Conservation (phyloP, 2,797 vertebrate genomes). For the Picus viridis region DNA sequence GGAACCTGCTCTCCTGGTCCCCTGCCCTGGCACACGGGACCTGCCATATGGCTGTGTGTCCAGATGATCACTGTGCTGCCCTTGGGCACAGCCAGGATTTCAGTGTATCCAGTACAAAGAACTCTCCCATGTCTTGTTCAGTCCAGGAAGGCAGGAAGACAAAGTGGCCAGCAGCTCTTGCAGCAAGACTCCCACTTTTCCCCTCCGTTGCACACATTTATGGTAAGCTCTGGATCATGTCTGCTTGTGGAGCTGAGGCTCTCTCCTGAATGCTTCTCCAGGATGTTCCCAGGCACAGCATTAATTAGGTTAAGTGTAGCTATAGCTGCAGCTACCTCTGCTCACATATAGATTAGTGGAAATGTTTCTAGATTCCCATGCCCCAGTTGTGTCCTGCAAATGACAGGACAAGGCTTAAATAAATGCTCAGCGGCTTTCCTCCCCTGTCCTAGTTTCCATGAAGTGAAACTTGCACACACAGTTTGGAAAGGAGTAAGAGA, state of each 20-base stretch:
- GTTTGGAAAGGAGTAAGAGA: not conserved
- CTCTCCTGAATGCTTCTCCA: not conserved
- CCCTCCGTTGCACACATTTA: not conserved
- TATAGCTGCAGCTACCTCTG: not conserved
- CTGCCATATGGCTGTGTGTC: constrained; percentile 7
- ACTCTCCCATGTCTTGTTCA: not conserved
- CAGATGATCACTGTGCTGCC: not conserved
- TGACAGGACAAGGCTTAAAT: not conserved
- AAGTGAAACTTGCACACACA: fast-evolving
- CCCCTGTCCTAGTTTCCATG: not conserved
- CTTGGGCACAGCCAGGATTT: not conserved
- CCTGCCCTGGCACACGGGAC: not conserved
- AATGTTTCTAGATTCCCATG: not conserved
- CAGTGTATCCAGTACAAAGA: not conserved
- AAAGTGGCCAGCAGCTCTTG: not conserved
- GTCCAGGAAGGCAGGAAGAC: not conserved
- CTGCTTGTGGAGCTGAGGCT: not conserved
- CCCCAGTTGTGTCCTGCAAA: not conserved
- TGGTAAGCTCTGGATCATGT: not conserved
- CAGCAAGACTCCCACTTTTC: not conserved
- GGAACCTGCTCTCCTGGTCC: not conserved
- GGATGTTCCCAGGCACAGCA: not conserved
- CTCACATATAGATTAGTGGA: not conserved
- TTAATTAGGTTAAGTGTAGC: not conserved
- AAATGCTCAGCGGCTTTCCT: not conserved